Conservation (phyloP, 2,113 vertebrate species). For the Pao palembangensis region DNA sequence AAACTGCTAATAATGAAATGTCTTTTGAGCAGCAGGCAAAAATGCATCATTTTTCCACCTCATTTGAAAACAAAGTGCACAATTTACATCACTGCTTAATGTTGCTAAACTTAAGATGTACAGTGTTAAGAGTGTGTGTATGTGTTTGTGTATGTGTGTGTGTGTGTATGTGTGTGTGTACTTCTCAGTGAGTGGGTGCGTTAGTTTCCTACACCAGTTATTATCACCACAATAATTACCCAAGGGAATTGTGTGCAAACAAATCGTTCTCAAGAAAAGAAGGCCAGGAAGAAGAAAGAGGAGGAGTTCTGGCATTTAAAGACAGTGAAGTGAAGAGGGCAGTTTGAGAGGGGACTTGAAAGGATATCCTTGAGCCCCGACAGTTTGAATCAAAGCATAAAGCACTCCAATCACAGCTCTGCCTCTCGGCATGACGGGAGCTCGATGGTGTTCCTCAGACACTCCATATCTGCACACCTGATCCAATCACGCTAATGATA, state of each 20-base stretch:
- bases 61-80: neutral
- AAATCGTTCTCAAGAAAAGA: constrained; percentile 61
- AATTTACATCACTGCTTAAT: constrained; percentile 3
- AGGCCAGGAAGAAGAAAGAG: constrained; percentile 36
- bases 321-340: constrained; percentile 28
- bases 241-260: constrained; percentile 67
- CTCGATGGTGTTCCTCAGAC: constrained; percentile 8
- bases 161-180: neutral
- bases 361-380: constrained; percentile 28
- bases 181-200: constrained; percentile 45
- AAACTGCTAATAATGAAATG: too few species aligned
- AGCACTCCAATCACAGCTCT: constrained; percentile 16
- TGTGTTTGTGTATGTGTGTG: neutral
- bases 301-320: constrained; percentile 22
- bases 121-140: constrained; percentile 17
- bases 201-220: constrained; percentile 67
- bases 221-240: constrained; percentile 70
- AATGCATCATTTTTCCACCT: neutral
- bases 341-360: constrained; percentile 21
- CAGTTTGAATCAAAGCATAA: constrained; percentile 8
- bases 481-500: constrained; percentile 29
- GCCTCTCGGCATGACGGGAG: constrained; percentile 7
- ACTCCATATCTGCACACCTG: constrained; percentile 33
- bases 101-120: constrained; percentile 27
- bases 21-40: too few species aligned